Evolutionary conservation across 1,140 invertebrate species (phyloP).

Genomic region (Trichonephila clavipes): DNA sequence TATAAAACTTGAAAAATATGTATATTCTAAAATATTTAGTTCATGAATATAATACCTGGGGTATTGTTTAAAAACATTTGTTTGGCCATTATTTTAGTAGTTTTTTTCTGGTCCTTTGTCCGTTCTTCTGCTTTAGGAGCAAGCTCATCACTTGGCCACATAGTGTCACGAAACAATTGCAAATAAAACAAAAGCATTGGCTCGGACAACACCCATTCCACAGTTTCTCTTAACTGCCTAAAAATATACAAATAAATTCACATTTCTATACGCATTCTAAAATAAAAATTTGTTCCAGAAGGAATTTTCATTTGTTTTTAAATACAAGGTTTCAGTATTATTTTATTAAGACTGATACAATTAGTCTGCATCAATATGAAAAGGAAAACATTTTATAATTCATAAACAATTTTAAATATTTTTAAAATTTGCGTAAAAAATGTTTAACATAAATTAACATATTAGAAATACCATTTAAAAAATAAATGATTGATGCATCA

Average conservation of each 20-base stretch:
- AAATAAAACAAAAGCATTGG: constrained; percentile 94
- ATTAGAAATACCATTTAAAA: no score
- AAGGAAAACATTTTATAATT: no score
- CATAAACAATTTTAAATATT: no score
- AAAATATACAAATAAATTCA: constrained; percentile 64
- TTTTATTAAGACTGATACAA: no score
- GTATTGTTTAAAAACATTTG: constrained; percentile 81
- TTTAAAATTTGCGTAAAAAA: no score
- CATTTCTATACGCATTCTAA: background rate
- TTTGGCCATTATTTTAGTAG: constrained; percentile 81
- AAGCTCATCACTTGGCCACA: constrained; percentile 91
- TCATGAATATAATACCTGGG: constrained; percentile 79
- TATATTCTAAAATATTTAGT: background rate
- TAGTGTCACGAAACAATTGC: constrained; percentile 89
- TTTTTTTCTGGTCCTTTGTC: constrained; percentile 84
- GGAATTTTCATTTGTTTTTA: no score
- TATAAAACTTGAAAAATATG: background rate
- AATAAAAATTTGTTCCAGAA: no score
- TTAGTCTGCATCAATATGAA: no score
- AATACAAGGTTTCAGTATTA: no score
- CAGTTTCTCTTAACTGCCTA: constrained; percentile 92
- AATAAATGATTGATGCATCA: no score
- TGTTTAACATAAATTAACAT: no score
- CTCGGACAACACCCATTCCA: constrained; percentile 92
- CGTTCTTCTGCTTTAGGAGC: constrained; percentile 82